Conservation (phyloP, 2,113 vertebrate genomes). For the Lepus timidus region DNA sequence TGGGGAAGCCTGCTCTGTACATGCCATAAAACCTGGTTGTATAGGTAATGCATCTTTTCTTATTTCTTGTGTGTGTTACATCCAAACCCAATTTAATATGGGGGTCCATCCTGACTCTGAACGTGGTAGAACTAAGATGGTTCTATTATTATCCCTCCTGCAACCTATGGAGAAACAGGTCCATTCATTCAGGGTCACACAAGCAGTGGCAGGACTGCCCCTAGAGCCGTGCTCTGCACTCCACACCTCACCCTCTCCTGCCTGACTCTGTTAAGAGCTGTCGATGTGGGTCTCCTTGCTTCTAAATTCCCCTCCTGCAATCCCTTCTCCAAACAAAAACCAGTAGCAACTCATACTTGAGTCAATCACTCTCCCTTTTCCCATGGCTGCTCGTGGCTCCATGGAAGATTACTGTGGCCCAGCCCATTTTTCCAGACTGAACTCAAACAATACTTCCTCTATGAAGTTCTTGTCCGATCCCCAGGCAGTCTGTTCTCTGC, state of each 20-base stretch:
- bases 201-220: too few relatives aligned
- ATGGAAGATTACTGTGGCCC: neutral
- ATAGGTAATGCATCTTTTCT: neutral
- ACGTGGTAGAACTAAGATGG: neutral
- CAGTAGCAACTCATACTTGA: neutral
- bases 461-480: neutral
- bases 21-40: neutral
- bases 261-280: neutral
- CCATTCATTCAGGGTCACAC: neutral
- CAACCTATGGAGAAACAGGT: neutral
- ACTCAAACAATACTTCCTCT: neutral
- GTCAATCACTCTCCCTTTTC: neutral
- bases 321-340: conserved; percentile 28
- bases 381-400: neutral
- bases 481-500: neutral
- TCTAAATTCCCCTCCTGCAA: neutral
- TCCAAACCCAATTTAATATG: neutral
- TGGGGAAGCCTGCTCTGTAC: neutral
- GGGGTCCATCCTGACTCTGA: neutral
- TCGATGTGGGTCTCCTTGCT: neutral
- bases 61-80: neutral
- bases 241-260: neutral
- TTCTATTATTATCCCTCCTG: neutral
- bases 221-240: neutral
- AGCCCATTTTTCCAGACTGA: conserved; percentile 10